A percentile compares a stretch with the other conserved stretches of the same genome.
phyloP scores from a whole-genome alignment of 2,888 invertebrate genomes.

The Meghimatium bilineatum region DNA sequence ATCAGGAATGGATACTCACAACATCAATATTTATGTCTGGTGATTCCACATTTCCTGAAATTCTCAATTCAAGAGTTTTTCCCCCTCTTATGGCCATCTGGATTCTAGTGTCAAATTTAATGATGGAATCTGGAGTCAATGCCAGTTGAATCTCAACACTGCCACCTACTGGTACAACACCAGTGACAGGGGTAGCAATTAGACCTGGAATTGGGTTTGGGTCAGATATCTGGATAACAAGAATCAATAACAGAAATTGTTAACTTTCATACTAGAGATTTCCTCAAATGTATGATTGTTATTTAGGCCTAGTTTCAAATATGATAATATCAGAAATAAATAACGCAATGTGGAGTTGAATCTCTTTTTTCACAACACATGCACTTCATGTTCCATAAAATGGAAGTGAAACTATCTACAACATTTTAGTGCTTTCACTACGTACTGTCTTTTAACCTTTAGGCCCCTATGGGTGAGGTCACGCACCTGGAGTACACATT shows the following conservation, averaged over 20 bases:
- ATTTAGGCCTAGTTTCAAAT: too few relatives aligned
- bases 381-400: too few relatives aligned
- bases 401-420: too few relatives aligned
- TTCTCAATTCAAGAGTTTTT: slow-evolving; percentile 74
- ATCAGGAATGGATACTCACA: slow-evolving; percentile 55
- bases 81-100: slow-evolving; percentile 74
- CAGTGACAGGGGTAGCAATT: slow-evolving; percentile 72
- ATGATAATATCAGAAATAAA: too few relatives aligned
- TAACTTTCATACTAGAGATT: too few relatives aligned
- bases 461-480: too few relatives aligned
- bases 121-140: slow-evolving; percentile 74
- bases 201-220: slow-evolving; percentile 76
- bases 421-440: too few relatives aligned
- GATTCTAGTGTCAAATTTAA: slow-evolving; percentile 76
- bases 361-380: too few relatives aligned
- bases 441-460: too few relatives aligned
- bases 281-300: too few relatives aligned
- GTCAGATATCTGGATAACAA: slow-evolving; percentile 72
- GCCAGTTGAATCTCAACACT: slow-evolving; percentile 71
- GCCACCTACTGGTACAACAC: slow-evolving; percentile 76
- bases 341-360: too few relatives aligned
- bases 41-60: slow-evolving; percentile 76
- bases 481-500: too few relatives aligned
- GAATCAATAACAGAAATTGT: background rate
- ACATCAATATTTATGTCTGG: slow-evolving; percentile 75